Percentiles rank a stretch among this genome's conserved stretches.
phyloP scores from a whole-genome alignment of 2,888 invertebrate genomes.

The Monoplex corrugatus region DNA sequence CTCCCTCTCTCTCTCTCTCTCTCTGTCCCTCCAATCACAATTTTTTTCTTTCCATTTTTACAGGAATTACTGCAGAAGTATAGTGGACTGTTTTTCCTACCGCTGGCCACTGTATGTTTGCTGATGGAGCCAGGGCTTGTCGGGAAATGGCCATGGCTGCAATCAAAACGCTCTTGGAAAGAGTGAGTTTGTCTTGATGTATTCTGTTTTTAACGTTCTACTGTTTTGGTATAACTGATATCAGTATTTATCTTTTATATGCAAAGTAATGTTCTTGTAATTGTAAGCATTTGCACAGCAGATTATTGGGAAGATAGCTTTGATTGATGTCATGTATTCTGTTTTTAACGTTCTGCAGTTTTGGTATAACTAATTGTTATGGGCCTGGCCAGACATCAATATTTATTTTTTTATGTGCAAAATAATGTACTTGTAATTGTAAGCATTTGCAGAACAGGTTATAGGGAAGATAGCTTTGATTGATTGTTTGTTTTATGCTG shows the following conservation, averaged over 20 bases:
- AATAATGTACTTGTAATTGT: neutral
- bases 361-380: neutral
- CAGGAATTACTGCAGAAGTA: conserved; percentile 83
- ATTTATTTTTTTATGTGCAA: conserved; percentile 6
- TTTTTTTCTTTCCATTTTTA: too few relatives aligned
- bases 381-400: too few relatives aligned
- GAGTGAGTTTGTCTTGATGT: conserved; percentile 61
- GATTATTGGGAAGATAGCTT: too few relatives aligned
- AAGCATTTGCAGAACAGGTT: neutral
- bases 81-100: conserved; percentile 88
- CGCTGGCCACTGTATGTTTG: conserved; percentile 89
- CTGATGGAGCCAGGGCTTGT: conserved; percentile 90
- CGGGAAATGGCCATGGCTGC: conserved; percentile 88
- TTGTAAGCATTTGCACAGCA: neutral
- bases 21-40: too few relatives aligned
- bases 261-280: neutral
- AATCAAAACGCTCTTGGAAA: conserved; percentile 87
- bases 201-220: neutral
- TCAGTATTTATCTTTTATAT: conserved; percentile 4
- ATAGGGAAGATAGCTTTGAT: too few relatives aligned
- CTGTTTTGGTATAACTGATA: neutral
- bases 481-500: too few relatives aligned
- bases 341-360: neutral
- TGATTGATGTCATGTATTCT: neutral
- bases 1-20: too few relatives aligned